Evolutionary conservation across 1,140 invertebrate species (phyloP).

Genomic region (Drosophila eugracilis): DNA sequence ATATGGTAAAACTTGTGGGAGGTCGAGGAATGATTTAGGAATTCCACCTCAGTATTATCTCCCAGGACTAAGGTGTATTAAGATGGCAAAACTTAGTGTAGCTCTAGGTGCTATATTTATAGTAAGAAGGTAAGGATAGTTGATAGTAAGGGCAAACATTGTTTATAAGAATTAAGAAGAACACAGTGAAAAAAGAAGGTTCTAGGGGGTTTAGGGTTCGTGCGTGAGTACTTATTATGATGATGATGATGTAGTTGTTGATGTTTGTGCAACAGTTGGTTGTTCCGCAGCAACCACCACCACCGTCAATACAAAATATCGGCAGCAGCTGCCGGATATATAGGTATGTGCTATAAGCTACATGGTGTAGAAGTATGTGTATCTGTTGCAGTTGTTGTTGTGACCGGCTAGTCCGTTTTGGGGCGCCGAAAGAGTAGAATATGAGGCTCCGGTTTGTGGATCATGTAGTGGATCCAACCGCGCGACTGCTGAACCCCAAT

Average conservation of each 20-base stretch:
- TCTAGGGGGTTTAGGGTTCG: background rate
- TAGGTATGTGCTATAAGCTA: slow-evolving; percentile 20
- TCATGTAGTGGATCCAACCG: slow-evolving; percentile 98
- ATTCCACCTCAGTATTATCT: background rate
- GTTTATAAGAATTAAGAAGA: background rate
- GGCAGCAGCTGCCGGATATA: slow-evolving; percentile 52
- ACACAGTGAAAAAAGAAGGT: background rate
- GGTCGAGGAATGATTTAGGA: slow-evolving; percentile 3
- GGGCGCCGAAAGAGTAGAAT: slow-evolving; percentile 87
- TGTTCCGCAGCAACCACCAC: slow-evolving; percentile 39
- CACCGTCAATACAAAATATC: slow-evolving; percentile 4
- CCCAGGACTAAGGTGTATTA: background rate
- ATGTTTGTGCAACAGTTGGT: slow-evolving; percentile 50
- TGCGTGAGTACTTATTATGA: slow-evolving; percentile 3
- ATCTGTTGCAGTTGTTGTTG: slow-evolving; percentile 23
- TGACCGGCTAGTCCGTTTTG: slow-evolving; percentile 63
- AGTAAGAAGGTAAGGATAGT: slow-evolving; percentile 8
- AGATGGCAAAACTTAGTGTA: slow-evolving; percentile 28
- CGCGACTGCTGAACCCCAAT: slow-evolving; percentile 97
- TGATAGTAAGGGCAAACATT: background rate
- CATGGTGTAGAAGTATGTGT: slow-evolving; percentile 12
- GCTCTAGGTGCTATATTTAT: slow-evolving; percentile 32
- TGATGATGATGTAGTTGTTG: slow-evolving; percentile 5
- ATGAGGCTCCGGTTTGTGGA: slow-evolving; percentile 93
- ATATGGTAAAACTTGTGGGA: slow-evolving; percentile 10